phyloP scores from a whole-genome alignment of 2,797 vertebrate genomes.

The Argya squamiceps region DNA sequence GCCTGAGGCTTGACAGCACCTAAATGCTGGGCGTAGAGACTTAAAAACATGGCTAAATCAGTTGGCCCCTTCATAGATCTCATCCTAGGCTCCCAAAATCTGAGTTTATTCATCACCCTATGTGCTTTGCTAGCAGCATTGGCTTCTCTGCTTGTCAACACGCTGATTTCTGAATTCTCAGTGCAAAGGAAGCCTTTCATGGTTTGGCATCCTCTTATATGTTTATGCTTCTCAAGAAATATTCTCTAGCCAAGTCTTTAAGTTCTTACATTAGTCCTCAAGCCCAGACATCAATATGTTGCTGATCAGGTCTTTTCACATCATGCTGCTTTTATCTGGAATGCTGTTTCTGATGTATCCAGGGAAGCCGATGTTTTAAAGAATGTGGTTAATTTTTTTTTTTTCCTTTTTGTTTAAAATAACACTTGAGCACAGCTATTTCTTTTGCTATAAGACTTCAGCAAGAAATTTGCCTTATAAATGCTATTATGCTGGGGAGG shows the following conservation, averaged over 20 bases:
- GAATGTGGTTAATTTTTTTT: slow-evolving; percentile 28
- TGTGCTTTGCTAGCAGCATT: slow-evolving; percentile 40
- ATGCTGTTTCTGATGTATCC: slow-evolving; percentile 51
- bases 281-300: slow-evolving; percentile 67
- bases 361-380: slow-evolving; percentile 55
- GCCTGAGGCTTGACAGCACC: neutral
- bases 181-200: slow-evolving; percentile 57
- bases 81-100: neutral
- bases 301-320: slow-evolving; percentile 70
- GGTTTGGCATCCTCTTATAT: slow-evolving; percentile 62
- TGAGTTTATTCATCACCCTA: slow-evolving; percentile 44
- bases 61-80: neutral
- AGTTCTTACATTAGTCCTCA: slow-evolving; percentile 55
- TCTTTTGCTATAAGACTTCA: slow-evolving; percentile 41
- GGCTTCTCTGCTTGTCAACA: slow-evolving; percentile 61
- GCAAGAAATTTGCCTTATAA: slow-evolving; percentile 53
- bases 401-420: slow-evolving; percentile 35
- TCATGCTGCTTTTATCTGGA: slow-evolving; percentile 60
- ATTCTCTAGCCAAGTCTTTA: slow-evolving; percentile 64
- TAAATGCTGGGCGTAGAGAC: neutral
- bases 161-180: slow-evolving; percentile 26
- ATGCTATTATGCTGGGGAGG: neutral
- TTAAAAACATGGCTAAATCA: neutral
- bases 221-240: slow-evolving; percentile 59
- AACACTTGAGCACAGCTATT: slow-evolving; percentile 32